Percentiles rank a stretch among this genome's conserved stretches.
phyloP scores from a whole-genome alignment of 2,113 vertebrate species.

The Butorides virescens region DNA sequence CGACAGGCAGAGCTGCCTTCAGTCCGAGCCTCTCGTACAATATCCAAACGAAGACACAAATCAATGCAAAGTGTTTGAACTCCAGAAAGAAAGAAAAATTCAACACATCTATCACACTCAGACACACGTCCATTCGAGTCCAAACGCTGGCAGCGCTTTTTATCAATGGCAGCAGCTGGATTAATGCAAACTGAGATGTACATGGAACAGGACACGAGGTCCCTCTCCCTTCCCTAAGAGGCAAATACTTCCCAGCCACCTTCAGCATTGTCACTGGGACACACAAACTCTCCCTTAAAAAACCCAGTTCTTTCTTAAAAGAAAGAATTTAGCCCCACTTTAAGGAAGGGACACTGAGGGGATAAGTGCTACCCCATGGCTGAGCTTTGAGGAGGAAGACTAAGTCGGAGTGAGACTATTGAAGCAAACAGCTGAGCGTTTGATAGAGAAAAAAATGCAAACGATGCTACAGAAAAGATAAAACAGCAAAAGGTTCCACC shows the following conservation, averaged over 20 bases:
- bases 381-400: neutral
- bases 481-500: neutral
- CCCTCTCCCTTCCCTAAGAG: neutral
- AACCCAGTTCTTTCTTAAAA: neutral
- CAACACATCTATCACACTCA: slow-evolving; percentile 68
- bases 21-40: slow-evolving; percentile 49
- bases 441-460: neutral
- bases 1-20: slow-evolving; percentile 40
- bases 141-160: rapidly evolving
- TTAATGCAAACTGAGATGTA: neutral
- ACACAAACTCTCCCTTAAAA: neutral
- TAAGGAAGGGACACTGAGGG: neutral
- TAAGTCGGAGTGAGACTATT: neutral
- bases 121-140: neutral
- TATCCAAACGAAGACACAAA: slow-evolving; percentile 67
- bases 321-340: neutral
- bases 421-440: neutral
- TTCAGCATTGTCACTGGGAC: neutral
- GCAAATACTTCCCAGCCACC: neutral
- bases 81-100: slow-evolving; percentile 45
- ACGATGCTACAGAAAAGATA: neutral
- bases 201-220: neutral
- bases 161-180: neutral
- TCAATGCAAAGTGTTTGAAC: slow-evolving; percentile 69
- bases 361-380: rapidly evolving